Percentiles rank a stretch among this genome's conserved stretches.
Conservation (phyloP, 2,797 vertebrate species). For the Pangasius djambal region DNA sequence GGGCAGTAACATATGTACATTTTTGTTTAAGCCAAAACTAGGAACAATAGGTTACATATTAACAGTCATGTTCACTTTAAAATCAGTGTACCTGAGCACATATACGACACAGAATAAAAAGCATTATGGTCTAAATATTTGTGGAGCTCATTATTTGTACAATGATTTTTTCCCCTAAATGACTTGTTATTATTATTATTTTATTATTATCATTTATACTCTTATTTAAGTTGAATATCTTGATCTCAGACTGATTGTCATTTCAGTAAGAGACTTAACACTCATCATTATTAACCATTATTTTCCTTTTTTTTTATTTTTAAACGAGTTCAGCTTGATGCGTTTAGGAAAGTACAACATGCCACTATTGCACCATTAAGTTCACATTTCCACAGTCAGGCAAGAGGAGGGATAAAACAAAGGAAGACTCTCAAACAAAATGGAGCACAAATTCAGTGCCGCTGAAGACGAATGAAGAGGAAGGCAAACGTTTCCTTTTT, state of each 20-base stretch:
- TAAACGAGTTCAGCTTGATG: background rate
- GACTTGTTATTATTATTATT: background rate
- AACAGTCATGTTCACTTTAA: background rate
- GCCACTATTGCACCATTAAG: slow-evolving; percentile 10
- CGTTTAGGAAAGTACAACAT: background rate
- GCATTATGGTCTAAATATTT: background rate
- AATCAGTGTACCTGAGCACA: background rate
- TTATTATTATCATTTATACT: background rate
- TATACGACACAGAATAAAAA: background rate
- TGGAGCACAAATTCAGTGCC: slow-evolving; percentile 7
- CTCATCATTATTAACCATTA: background rate
- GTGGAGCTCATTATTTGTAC: background rate
- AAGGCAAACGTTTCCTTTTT: background rate
- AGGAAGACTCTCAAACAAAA: slow-evolving; percentile 27
- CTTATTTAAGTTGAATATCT: background rate
- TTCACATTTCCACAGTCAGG: slow-evolving; percentile 37
- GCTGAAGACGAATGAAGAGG: background rate
- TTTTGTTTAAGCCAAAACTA: background rate
- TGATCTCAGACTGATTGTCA: background rate
- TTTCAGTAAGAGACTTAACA: slow-evolving; percentile 1
- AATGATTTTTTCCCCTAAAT: background rate
- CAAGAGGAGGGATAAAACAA: slow-evolving; percentile 54
- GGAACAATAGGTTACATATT: background rate
- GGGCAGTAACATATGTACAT: background rate
- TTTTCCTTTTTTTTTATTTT: background rate